Evolutionary conservation across 2,888 invertebrate species (phyloP), one percentile per base, ranked within the genome.

Genomic region (Molorchus minor): DNA sequence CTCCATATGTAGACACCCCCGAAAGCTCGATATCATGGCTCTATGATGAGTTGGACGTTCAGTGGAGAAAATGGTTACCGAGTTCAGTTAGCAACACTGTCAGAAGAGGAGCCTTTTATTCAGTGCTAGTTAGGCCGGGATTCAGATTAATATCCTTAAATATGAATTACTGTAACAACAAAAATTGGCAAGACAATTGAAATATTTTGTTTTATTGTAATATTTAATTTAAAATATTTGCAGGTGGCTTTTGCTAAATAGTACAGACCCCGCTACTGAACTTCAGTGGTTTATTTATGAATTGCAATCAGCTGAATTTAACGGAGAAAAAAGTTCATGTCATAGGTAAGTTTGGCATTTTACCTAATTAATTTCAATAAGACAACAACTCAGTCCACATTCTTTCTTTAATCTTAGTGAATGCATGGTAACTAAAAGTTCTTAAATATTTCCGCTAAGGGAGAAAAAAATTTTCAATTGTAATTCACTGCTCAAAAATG

Each of bases 111-210:
- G 94, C 94, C 29, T 95, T 93, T 82, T 98, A 97, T 81, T 94
- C 96, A 2, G 93, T 94, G 1, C 85, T 94, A 43, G 91, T 96
- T 4, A 86, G 93, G 30, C 94, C 94, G 0, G 95, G 95, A 13
- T 93, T 97, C 79, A 86, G 96, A 57, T 88, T 97, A 54, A 90
- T 97, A 65, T 96, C 96, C 0, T 84, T 97, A n/a, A 97, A 97
- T 77, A 96, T 94, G 90, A 97, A 97, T 81, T 96, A 94, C 81
- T 96, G 96, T 80, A 95, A 96, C 78, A 94, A 94, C 75, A 93
- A 93, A 77, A 96, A 96, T 82, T 97, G 96, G 96, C 90, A 79
- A 80, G 68, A 12, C 25, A 19, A 12, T 33, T 13, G 20, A 46
- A n/a, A 21, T 21, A 12, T 10, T 57, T 29, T 15, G n/a, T 15